Evolutionary conservation across 2,797 vertebrate genomes (phyloP), one percentile per base, ranked within the genome.

Genomic region (Hypotaenidia philippensis): DNA sequence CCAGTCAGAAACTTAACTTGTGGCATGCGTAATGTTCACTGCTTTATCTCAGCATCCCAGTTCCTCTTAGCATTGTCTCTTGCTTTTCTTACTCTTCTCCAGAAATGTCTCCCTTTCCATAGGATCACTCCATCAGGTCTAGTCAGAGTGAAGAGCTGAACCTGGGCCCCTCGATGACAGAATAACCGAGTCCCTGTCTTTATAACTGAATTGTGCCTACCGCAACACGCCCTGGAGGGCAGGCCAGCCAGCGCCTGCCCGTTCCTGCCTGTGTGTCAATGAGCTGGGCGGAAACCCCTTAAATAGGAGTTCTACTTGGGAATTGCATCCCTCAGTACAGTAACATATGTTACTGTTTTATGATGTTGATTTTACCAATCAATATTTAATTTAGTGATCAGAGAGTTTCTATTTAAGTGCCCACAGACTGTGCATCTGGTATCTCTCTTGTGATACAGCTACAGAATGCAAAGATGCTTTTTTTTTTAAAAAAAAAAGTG

Each of bases 261-360:
- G 9, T 11, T 11, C 7, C 3, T 7, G 4, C 1, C 3, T 0
- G 3, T 0, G 6, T 5, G 17, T 10, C 16, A 1, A 4, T 5
- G 8, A 23, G 18, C 3, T 5, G 7, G 61, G 26, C 9, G 23
- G n/a, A 70, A 68, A 41, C 8, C 19, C 31, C 61, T 59, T 12
- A 66, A 31, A 7, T 13, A 26, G 1, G 2, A 47, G 47, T 81
- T 81, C 40, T 45, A 17, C 32, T 40, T 55, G 52, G 57, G 44
- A 56, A 83, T 4, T 27, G 19, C 26, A 68, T 56, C 29, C 18
- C 44, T 5, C 31, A 22, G 21, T 70, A 49, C 61, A 41, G 3
- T 31, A 63, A 44, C 1, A 1, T 19, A 10, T 15, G 13, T 61
- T 36, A 31, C 36, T 40, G 34, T 45, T 90, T 63, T 1, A 4